These are phyloP conservation scores for Drosophila engyochracea DNA, from an alignment of 2,888 invertebrate genomes.

Conservation along the genomic window DNA sequence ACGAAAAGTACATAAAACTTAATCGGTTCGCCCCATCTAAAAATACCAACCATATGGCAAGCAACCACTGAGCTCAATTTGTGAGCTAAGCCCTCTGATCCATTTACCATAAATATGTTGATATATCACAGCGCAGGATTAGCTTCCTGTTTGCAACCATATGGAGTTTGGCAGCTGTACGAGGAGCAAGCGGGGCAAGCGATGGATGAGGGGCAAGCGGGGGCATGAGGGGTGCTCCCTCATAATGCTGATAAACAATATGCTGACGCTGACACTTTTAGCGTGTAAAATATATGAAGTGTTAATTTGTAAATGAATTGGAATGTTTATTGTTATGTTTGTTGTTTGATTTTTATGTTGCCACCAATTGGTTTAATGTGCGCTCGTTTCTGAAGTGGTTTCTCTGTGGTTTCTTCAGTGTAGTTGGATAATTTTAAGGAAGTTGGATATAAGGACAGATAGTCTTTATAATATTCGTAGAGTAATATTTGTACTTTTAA, in stretches of 20 bases:
- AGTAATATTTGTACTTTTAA: not conserved
- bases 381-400: not conserved
- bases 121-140: slow-evolving; percentile 81
- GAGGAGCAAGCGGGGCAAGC: too few relatives aligned
- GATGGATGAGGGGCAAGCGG: not conserved
- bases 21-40: slow-evolving; percentile 31
- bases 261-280: slow-evolving; percentile 56
- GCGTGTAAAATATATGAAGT: slow-evolving; percentile 70
- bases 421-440: not conserved
- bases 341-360: slow-evolving; percentile 53
- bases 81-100: slow-evolving; percentile 72
- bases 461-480: too few relatives aligned
- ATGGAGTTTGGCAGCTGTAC: slow-evolving; percentile 53
- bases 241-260: slow-evolving; percentile 5
- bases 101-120: slow-evolving; percentile 81
- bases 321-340: slow-evolving; percentile 68
- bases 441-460: not conserved
- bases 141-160: slow-evolving; percentile 78
- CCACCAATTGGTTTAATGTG: slow-evolving; percentile 49
- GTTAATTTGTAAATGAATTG: slow-evolving; percentile 71
- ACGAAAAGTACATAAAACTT: slow-evolving; percentile 67
- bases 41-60: slow-evolving; percentile 60
- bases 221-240: not conserved
- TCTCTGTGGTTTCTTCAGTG: not conserved
- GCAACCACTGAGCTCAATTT: slow-evolving; percentile 60